phyloP scores from a whole-genome alignment of 2,888 invertebrate species.

The Mesorhabditis belari region DNA sequence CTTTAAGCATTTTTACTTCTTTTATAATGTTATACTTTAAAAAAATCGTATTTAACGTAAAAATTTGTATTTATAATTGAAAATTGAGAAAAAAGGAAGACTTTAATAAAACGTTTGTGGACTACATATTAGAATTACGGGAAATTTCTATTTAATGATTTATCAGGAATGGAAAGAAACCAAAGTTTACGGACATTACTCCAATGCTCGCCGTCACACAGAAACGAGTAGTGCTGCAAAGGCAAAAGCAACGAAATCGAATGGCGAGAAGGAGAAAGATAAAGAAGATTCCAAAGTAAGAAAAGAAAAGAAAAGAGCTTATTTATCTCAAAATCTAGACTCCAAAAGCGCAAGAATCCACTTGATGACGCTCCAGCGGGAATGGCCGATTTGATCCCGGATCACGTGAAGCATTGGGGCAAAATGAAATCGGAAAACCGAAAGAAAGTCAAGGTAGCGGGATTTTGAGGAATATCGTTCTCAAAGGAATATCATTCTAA shows the following conservation, averaged over 20 bases:
- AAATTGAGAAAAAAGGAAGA: too few relatives aligned
- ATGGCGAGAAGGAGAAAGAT: neutral
- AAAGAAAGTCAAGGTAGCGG: neutral
- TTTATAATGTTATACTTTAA: too few relatives aligned
- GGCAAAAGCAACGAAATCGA: neutral
- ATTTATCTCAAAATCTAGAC: too few relatives aligned
- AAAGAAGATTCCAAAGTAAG: neutral
- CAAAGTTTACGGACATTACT: neutral
- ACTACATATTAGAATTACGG: too few relatives aligned
- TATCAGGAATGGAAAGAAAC: neutral
- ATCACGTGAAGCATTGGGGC: neutral
- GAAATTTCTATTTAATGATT: too few relatives aligned
- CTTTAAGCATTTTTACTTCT: too few relatives aligned
- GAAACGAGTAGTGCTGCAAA: neutral
- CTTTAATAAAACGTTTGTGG: too few relatives aligned
- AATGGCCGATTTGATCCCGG: neutral
- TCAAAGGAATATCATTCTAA: too few relatives aligned
- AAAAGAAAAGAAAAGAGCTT: too few relatives aligned
- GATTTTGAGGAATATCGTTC: too few relatives aligned
- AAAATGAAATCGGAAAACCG: neutral
- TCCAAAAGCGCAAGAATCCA: neutral
- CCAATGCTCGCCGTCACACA: neutral
- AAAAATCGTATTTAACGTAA: too few relatives aligned
- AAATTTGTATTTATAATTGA: too few relatives aligned
- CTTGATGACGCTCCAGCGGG: neutral